Evolutionary conservation across 2,797 vertebrate species (phyloP), one percentile per base, ranked within the genome.

Genomic region (Dallia pectoralis): DNA sequence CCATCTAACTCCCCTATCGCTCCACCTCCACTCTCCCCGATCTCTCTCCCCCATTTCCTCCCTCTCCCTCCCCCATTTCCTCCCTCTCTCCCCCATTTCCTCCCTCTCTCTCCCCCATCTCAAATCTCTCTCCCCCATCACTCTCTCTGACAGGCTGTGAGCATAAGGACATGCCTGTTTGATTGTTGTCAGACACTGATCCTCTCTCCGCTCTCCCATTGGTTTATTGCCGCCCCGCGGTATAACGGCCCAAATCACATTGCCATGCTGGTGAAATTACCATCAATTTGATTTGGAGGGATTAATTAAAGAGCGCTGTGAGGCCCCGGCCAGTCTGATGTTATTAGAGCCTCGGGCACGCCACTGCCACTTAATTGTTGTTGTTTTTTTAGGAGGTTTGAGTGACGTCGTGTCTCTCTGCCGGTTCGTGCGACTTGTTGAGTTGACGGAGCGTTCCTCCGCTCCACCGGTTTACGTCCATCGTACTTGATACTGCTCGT

Each of bases 251-350:
- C 72, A 84, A 86, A 87, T 84, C 74, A n/a, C 80, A 88, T 86
- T 85, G 82, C 84, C 47, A 70, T 63, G 79, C 25, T n/a, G 74
- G 80, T 73, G 81, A 88, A 89, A 90, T 88, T 81, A 84, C 84
- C 84, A 85, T 84, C 76, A 74, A 90, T 90, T 91, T 86, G 88
- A 92, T 92, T 91, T 87, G 86, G 73, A 59, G 81, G 86, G 88
- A 90, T 92, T 90, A 92, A 93, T 92, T 92, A 90, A 89, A 86
- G 81, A 82, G 84, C 83, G 84, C 87, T 84, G 82, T 74, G 77
- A 72, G 87, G 84, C 56, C 71, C 71, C 75, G 83, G 79, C 72
- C 70, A 74, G 81, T 83, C 84, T 84, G 81, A 84, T 78, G 81
- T 86, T 81, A 69, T 78, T 73, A 82, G 71, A 73, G 77, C 82